Percentiles rank a stretch among this genome's conserved stretches.
These are phyloP conservation scores for Temnothorax unifasciatus DNA, from an alignment of 2,888 invertebrate genomes.

Conservation along the genomic window DNA sequence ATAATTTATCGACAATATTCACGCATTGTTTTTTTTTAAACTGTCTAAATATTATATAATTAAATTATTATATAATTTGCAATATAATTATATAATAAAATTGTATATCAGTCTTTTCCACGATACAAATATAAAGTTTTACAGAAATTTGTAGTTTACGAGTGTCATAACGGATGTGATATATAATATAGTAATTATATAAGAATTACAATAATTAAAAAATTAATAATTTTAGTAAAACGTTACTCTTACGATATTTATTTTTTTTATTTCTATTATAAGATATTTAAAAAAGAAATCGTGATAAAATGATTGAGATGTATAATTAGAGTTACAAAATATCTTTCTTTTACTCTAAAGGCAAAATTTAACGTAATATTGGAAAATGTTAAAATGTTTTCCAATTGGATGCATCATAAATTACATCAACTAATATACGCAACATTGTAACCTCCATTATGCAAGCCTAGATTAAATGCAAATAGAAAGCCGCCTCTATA, in stretches of 20 bases:
- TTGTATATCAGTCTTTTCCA: background rate
- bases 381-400: slow-evolving; percentile 21
- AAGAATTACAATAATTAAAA: slow-evolving; percentile 15
- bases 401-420: slow-evolving; percentile 17
- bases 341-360: background rate
- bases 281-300: background rate
- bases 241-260: background rate
- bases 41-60: no score
- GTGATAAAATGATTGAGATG: background rate
- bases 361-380: background rate
- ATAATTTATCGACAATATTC: background rate
- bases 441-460: slow-evolving; percentile 55
- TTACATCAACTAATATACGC: slow-evolving; percentile 23
- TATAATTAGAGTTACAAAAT: slow-evolving; percentile 14
- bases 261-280: background rate
- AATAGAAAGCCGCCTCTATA: slow-evolving; percentile 60
- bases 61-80: no score
- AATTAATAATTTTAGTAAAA: background rate
- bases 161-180: background rate
- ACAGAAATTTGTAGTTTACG: background rate
- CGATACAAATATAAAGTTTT: background rate
- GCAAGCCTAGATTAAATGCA: slow-evolving; percentile 68
- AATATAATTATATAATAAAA: slow-evolving; percentile 7
- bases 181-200: background rate
- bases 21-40: slow-evolving; percentile 6